Evolutionary conservation across 2,113 vertebrate species (phyloP).

Genomic region (Campylomormyrus numenius): DNA sequence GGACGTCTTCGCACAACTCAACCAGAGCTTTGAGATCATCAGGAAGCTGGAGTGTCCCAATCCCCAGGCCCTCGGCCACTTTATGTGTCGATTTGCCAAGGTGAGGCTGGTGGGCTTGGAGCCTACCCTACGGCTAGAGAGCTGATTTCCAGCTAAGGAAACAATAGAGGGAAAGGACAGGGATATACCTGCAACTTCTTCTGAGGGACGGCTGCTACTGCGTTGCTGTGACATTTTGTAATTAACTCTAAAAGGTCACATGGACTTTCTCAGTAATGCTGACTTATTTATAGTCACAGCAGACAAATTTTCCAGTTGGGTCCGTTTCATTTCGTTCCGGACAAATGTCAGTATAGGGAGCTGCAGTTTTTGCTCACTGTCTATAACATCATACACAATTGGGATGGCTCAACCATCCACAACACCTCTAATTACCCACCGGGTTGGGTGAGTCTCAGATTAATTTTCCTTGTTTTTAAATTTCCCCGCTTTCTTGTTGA

Average conservation of each 20-base stretch:
- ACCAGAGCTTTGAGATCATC: slow-evolving; percentile 98
- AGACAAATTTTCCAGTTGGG: neutral
- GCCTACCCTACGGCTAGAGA: neutral
- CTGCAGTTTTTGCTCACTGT: neutral
- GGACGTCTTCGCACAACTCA: slow-evolving; percentile 96
- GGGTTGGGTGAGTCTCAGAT: neutral
- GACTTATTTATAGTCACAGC: slow-evolving; percentile 13
- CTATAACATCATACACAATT: neutral
- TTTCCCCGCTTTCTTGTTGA: neutral
- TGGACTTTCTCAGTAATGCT: neutral
- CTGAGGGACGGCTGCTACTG: neutral
- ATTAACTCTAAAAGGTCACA: slow-evolving; percentile 18
- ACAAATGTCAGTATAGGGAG: neutral
- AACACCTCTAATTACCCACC: neutral
- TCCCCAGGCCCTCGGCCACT: slow-evolving; percentile 90
- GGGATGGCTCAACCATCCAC: neutral
- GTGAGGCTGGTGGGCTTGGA: slow-evolving; percentile 50
- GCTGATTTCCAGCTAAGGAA: neutral
- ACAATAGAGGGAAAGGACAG: neutral
- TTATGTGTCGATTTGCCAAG: slow-evolving; percentile 97
- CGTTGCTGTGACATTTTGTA: slow-evolving; percentile 12
- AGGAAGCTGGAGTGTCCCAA: slow-evolving; percentile 97
- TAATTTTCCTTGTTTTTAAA: neutral
- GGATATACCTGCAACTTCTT: neutral
- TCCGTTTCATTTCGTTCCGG: neutral